Evolutionary conservation across 2,113 vertebrate genomes (phyloP).

Genomic region (Saguinus imperator): DNA sequence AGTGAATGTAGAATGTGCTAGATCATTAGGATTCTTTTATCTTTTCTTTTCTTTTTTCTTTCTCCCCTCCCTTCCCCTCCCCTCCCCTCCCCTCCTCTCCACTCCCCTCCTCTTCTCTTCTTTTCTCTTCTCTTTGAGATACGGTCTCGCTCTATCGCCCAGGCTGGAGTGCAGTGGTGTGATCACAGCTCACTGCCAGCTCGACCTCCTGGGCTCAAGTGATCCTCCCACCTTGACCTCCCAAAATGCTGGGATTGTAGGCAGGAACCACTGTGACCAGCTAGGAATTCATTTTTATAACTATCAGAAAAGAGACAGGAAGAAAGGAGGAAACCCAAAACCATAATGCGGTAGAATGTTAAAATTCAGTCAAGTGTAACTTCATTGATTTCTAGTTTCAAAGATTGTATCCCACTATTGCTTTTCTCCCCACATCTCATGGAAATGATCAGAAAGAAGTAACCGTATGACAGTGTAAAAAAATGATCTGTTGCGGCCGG

Average conservation of each 20-base stretch:
- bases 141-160: not conserved
- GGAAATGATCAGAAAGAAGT: not conserved
- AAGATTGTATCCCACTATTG: not conserved
- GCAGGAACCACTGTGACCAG: not conserved
- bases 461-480: not conserved
- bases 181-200: no score
- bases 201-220: not conserved
- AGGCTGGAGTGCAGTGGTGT: not conserved
- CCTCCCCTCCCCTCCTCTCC: no score
- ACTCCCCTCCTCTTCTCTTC: rapidly evolving
- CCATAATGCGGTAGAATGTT: not conserved
- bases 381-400: not conserved
- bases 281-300: not conserved
- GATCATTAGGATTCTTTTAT: not conserved
- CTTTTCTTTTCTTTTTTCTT: no score
- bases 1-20: slow-evolving; percentile 7
- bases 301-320: not conserved
- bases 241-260: not conserved
- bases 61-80: no score
- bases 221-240: not conserved
- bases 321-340: not conserved
- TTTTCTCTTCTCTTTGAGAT: not conserved
- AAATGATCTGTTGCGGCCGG: not conserved
- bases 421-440: not conserved
- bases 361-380: not conserved